A percentile compares a stretch with the other conserved stretches of the same genome.
Evolutionary conservation across 2,113 vertebrate genomes (phyloP).

Genomic region (Scophthalmus maximus): DNA sequence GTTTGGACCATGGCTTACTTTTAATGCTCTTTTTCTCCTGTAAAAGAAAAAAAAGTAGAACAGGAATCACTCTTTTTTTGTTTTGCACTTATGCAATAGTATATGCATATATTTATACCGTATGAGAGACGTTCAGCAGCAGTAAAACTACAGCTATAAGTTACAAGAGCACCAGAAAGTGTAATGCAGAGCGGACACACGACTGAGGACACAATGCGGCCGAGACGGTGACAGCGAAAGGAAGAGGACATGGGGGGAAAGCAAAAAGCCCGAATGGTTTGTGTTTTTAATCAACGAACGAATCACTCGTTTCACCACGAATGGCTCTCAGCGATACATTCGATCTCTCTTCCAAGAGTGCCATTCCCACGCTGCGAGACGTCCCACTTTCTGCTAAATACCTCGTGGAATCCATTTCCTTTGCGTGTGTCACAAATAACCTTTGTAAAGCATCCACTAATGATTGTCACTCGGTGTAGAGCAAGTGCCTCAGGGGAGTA

Average conservation of each 20-base stretch:
- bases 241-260: conserved; percentile 27
- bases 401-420: conserved; percentile 39
- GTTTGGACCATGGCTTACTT: conserved; percentile 85
- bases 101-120: conserved; percentile 19
- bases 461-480: conserved; percentile 28
- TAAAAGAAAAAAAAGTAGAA: conserved; percentile 84
- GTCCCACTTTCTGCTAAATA: conserved; percentile 34
- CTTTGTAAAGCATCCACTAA: conserved; percentile 29
- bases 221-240: conserved; percentile 53
- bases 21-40: conserved; percentile 90
- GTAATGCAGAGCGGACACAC: conserved; percentile 58
- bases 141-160: conserved; percentile 49
- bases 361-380: too few relatives aligned
- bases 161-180: conserved; percentile 43
- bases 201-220: conserved; percentile 62
- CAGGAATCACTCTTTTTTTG: conserved; percentile 81
- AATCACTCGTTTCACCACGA: conserved; percentile 21
- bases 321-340: conserved; percentile 29
- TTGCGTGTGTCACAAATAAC: conserved; percentile 24
- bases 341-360: conserved; percentile 44
- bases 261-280: conserved; percentile 13
- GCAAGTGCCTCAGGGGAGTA: conserved; percentile 24
- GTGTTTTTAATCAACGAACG: conserved; percentile 23
- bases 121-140: conserved; percentile 44
- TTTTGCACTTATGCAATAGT: conserved; percentile 53